phyloP scores from a whole-genome alignment of 2,888 invertebrate species.

The Gnatocerus cornutus region DNA sequence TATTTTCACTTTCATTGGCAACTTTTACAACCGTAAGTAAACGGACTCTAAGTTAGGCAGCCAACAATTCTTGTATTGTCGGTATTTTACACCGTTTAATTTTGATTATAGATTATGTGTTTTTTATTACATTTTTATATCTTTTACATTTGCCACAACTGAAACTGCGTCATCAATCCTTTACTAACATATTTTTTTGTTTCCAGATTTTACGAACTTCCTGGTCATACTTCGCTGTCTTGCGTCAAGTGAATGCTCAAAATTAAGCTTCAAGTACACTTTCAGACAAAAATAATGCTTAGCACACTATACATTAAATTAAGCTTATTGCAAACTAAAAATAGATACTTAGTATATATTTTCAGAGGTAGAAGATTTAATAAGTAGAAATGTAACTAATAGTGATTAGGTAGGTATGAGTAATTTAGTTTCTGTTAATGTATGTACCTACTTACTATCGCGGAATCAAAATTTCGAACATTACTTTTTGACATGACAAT shows the following conservation, averaged over 20 bases:
- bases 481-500: no score
- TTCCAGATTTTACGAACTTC: conserved; percentile 43
- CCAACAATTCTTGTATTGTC: background rate
- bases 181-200: background rate
- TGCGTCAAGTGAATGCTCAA: conserved; percentile 35
- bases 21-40: conserved; percentile 40
- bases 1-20: conserved; percentile 33
- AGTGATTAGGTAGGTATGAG: no score
- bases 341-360: no score
- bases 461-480: no score
- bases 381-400: no score
- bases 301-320: background rate
- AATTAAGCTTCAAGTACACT: conserved; percentile 10
- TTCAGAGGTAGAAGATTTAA: background rate
- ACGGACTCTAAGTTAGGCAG: background rate
- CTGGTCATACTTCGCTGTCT: conserved; percentile 45
- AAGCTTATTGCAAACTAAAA: background rate
- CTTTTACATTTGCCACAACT: no score
- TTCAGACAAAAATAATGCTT: background rate
- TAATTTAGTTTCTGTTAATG: no score
- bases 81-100: no score
- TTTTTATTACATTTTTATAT: background rate
- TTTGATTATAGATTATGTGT: no score
- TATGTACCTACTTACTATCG: no score
- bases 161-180: no score